Conservation (phyloP, 2,113 vertebrate genomes). For the Erpornis zantholeuca region DNA sequence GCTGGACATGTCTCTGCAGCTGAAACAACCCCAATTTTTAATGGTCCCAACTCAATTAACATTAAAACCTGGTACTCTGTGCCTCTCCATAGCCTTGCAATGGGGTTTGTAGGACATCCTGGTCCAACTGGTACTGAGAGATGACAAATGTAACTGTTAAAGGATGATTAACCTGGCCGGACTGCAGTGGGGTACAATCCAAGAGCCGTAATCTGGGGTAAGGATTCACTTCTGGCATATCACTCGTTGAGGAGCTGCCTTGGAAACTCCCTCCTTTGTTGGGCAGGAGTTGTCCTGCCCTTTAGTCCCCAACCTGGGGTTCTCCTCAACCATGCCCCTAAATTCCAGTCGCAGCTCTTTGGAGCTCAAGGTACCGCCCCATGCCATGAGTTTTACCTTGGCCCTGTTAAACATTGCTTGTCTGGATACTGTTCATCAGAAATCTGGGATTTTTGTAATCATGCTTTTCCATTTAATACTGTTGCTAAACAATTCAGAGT, state of each 20-base stretch:
- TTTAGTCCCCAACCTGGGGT: background rate
- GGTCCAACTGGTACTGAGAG: background rate
- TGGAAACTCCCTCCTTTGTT: background rate
- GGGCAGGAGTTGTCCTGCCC: background rate
- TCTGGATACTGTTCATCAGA: background rate
- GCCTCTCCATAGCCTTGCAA: background rate
- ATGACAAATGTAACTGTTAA: background rate
- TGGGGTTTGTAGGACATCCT: background rate
- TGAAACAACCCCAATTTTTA: background rate
- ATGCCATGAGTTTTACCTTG: background rate
- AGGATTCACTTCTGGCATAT: background rate
- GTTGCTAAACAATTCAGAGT: constrained; percentile 26
- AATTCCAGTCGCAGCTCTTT: background rate
- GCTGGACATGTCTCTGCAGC: fast-evolving
- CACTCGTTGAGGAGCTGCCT: fast-evolving
- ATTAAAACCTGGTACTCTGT: background rate
- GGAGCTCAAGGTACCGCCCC: background rate
- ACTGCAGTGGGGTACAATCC: background rate
- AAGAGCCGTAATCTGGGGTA: background rate
- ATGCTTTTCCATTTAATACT: background rate
- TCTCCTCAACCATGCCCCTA: background rate
- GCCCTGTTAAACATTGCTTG: background rate
- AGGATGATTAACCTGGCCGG: background rate
- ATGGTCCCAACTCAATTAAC: background rate
- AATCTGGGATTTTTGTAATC: constrained; percentile 22